Conservation (phyloP, 2,888 invertebrate genomes). For the Oscheius sp. region DNA sequence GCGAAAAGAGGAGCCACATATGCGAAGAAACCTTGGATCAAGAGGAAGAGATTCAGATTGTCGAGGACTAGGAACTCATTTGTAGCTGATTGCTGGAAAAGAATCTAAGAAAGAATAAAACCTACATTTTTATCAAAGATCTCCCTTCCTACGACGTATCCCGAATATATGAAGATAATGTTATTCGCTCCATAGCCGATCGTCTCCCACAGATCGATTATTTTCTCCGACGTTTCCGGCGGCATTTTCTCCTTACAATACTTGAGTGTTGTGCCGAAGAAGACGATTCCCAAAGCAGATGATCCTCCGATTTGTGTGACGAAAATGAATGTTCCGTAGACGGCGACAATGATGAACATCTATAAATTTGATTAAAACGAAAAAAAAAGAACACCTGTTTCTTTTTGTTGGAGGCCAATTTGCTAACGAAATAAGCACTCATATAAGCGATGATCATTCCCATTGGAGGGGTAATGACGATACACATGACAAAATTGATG, state of each 20-base stretch:
- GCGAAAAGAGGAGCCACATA: slow-evolving; percentile 31
- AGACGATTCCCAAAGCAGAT: slow-evolving; percentile 73
- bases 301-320: slow-evolving; percentile 70
- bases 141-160: slow-evolving; percentile 60
- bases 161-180: slow-evolving; percentile 77
- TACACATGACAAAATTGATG: slow-evolving; percentile 22
- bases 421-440: slow-evolving; percentile 26
- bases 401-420: slow-evolving; percentile 26
- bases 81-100: too few relatives aligned
- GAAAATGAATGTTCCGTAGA: slow-evolving; percentile 73
- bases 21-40: slow-evolving; percentile 26
- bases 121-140: slow-evolving; percentile 9
- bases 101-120: too few relatives aligned
- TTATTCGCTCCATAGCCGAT: slow-evolving; percentile 75
- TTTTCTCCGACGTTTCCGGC: slow-evolving; percentile 72
- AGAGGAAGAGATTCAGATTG: slow-evolving; percentile 21
- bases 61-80: background rate
- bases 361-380: background rate
- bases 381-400: slow-evolving; percentile 23
- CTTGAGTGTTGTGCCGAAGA: slow-evolving; percentile 72
- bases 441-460: slow-evolving; percentile 26
- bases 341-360: slow-evolving; percentile 43
- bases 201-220: slow-evolving; percentile 72
- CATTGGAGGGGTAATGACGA: slow-evolving; percentile 28
- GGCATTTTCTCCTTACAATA: slow-evolving; percentile 65